Evolutionary conservation across 1,140 invertebrate genomes (phyloP), one percentile per base, ranked within the genome.

Genomic region (Bradysia coprophila): DNA sequence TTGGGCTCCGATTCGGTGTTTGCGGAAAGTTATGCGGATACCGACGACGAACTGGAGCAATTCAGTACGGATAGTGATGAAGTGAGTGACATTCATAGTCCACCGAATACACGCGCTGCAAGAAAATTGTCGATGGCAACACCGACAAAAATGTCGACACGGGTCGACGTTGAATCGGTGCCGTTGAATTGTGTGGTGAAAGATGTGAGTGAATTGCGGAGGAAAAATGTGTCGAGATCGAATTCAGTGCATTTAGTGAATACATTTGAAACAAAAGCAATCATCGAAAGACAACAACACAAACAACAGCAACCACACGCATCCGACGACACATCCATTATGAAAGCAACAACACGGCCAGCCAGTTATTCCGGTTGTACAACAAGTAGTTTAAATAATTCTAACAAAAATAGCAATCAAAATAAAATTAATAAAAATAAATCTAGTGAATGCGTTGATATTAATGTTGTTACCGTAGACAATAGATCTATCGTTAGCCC

Each of bases 11-110:
- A 82, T 54, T 81, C 79, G 2, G 78, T 83, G 21, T 83, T 83
- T 52, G 63, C 68, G 19, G 72, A 76, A 51, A 61, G 56, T 43
- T 50, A 50, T 3, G 61, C 61, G 20, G 73, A 77, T 40, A 84
- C 81, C 2, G 80, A 83, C 51, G 79, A 82, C 51, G 81, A 83
- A 54, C 75, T 82, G 42, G 79, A 81, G 46, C 78, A 78, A 45
- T 78, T 83, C 53, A 81, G 78, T 33, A 84, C 79, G 21, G 81
- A 84, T 52, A 82, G 78, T 50, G 80, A 81, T 43, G 72, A 69
- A 31, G 62, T 53, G 50, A 48, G 47, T 34, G 41, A 45, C 4
- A 20, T 11, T 9, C 42, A 41, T n/a, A 41, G 40, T 41, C 40
- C 40, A 13, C 28, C 31, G 22, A 28, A 36, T 28, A 28, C 24